These are phyloP conservation scores for Gallinago jamesoni DNA, from an alignment of 2,113 vertebrate genomes.

Conservation along the genomic window DNA sequence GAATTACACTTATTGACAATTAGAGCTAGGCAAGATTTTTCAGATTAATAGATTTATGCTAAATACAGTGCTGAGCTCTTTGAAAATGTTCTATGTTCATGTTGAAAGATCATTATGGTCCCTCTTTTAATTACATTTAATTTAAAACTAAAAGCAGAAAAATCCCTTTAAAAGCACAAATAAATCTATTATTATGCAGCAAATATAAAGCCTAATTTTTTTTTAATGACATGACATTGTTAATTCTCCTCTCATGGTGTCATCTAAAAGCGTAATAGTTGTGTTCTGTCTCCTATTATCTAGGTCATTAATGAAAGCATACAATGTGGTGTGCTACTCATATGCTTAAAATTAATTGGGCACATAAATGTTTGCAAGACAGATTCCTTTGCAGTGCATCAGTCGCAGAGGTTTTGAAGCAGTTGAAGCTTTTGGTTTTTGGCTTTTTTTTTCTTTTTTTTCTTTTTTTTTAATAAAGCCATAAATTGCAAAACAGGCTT, in stretches of 20 bases:
- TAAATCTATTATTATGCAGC: not conserved
- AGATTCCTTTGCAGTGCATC: constrained; percentile 8
- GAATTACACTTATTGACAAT: not conserved
- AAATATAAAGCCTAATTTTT: not conserved
- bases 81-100: not conserved
- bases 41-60: not conserved
- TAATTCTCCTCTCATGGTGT: not conserved
- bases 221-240: not conserved
- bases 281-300: constrained; percentile 12
- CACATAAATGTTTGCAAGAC: constrained; percentile 24
- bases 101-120: not conserved
- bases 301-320: constrained; percentile 39
- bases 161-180: not conserved
- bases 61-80: not conserved
- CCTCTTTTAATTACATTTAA: not conserved
- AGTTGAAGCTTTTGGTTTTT: not conserved
- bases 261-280: not conserved
- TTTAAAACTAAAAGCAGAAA: not conserved
- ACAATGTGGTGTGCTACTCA: not conserved
- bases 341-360: constrained; percentile 17
- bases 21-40: not conserved
- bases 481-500: constrained; percentile 42
- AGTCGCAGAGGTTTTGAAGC: not conserved
- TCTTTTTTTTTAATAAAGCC: not conserved
- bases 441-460: not conserved